Evolutionary conservation across 37 sponge, comb jelly and placozoan genomes (phyloP), one percentile per base, ranked within the genome.

Genomic region (Crambe crambe): DNA sequence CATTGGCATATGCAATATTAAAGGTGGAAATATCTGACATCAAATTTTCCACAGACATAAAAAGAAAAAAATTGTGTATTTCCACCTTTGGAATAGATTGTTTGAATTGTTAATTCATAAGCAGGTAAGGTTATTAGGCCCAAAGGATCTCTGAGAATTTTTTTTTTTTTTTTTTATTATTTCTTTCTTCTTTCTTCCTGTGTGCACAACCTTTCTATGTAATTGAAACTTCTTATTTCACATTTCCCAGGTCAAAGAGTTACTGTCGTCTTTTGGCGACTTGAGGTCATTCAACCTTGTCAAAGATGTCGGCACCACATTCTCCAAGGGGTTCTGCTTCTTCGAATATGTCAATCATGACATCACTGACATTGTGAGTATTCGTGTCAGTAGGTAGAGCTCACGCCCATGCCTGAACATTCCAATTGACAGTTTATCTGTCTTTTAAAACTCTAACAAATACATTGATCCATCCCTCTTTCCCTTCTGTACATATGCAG

Each of bases 281-380:
- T 77, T 99, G 74, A 81, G 86, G 37, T 87, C 99, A 3, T 99
- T 99, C 88, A 99, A 96, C 70, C 81, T 99, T 61, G 99, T 99
- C 59, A 99, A 99, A 64, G 99, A 99, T 78, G 93, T 92, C 61
- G 95, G 90, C 9, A 93, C 99, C 37, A 85, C 89, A 4, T 88
- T 96, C 80, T 99, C 99, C 18, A 99, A 96, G 60, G 99, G 99
- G 0, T 99, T 96, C 68, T 93, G 94, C 37, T 99, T 99, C 92
- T 99, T 91, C 79, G 99, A 99, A 58, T 99, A 96, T 80, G 87
- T 96, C 70, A 91, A 88, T 22, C 79, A 69, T 27, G 84, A 66
- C 23, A 76, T 91, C 9, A 96, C 99, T 21, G 99, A 99, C 61
- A 58, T 74, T 77, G 97, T 97, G 51, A 82, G 87, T 76, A 29